Conservation (phyloP, 2,888 invertebrate species). For the Bedellia somnulentella region DNA sequence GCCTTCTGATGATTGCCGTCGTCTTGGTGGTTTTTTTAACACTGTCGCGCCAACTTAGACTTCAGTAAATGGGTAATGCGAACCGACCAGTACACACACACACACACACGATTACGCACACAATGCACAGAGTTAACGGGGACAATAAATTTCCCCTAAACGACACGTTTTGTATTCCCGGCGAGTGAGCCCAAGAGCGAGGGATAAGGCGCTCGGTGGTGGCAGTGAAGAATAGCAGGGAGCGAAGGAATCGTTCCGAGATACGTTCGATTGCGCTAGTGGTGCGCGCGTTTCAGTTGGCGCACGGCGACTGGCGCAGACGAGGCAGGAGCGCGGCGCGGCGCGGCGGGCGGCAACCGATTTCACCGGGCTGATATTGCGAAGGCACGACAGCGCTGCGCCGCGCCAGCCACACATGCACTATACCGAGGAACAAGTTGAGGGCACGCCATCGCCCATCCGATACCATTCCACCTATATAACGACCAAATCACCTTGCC, state of each 20-base stretch:
- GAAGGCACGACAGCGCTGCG: conserved; percentile 39
- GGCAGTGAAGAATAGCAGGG: conserved; percentile 25
- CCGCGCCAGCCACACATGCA: conserved; percentile 14
- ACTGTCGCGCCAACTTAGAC: conserved; percentile 19
- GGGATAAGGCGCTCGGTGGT: conserved; percentile 14
- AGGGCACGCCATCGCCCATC: conserved; percentile 41
- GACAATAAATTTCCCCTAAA: conserved; percentile 18
- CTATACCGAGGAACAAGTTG: conserved; percentile 39
- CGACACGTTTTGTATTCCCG: conserved; percentile 23
- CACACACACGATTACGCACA: conserved; percentile 12
- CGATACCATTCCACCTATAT: no score
- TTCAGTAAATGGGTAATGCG: conserved; percentile 33
- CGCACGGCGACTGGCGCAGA: conserved; percentile 60
- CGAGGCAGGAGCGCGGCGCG: conserved; percentile 37
- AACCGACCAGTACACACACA: conserved; percentile 29
- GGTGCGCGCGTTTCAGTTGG: conserved; percentile 61
- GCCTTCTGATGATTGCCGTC: conserved; percentile 59
- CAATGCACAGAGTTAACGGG: conserved; percentile 15
- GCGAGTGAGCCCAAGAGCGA: conserved; percentile 23
- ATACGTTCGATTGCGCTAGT: conserved; percentile 51
- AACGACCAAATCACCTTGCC: no score
- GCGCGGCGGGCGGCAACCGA: conserved; percentile 55
- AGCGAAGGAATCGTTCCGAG: conserved; percentile 34
- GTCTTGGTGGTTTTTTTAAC: conserved; percentile 48
- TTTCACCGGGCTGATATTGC: conserved; percentile 61